Evolutionary conservation across 1,140 invertebrate species (phyloP), one percentile per base, ranked within the genome.

Genomic region (Trachelipus rathkii): DNA sequence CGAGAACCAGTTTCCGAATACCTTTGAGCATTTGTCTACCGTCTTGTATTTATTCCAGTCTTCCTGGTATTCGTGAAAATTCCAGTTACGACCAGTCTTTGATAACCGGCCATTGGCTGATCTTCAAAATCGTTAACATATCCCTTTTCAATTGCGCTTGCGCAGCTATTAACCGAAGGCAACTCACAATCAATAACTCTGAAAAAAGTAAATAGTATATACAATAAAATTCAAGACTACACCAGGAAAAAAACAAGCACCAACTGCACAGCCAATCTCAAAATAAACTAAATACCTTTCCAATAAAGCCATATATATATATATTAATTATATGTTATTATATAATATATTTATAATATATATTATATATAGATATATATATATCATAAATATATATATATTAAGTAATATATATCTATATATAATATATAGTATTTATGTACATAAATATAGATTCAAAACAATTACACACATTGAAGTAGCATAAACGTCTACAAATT

Each of bases 51-150:
- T 81, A 69, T 72, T 81, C 10, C 79, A 77, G 60, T 81, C 79
- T 60, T 81, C 79, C 69, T 81, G 79, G 68, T n/a, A n/a, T 81
- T 74, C 15, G 77, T 73, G 79, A 75, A 81, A 72, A 78, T 81
- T 11, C 79, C 79, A 73, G 68, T 77, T 60, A 15, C 23, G 45
- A 19, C 79, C 79, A 11, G n/a, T 78, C 77, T 60, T n/a, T 81
- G 79, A 72, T 81, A 81, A 24, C 79, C n/a, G n/a, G n/a, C n/a
- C n/a, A n/a, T n/a, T n/a, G n/a, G 67, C 75, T 81, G 74, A 69
- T 81, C 79, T 44, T 81, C 77, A 0, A 81, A 72, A 71, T 78
- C 78, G 72, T 81, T 81, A 24, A 81, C 77, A 68, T 72, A 75
- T 10, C 79, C 79, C 5, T 23, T 70, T 15, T 78, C 77, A 71